These are phyloP conservation scores for Picus viridis DNA, from an alignment of 2,797 vertebrate genomes.

Conservation along the genomic window DNA sequence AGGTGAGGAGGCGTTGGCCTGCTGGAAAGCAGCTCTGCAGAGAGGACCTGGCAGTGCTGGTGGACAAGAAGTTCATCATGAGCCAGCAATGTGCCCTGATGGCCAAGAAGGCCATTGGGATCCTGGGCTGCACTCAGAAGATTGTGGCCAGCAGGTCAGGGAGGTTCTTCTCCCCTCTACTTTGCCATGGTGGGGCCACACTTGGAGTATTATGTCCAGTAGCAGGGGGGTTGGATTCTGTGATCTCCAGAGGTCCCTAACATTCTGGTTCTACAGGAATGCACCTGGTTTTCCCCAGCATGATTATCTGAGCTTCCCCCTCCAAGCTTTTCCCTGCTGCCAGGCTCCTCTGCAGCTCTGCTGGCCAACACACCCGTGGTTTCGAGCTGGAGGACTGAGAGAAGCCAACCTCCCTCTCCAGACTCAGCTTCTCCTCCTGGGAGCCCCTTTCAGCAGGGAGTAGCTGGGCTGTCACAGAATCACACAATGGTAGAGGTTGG, in stretches of 20 bases:
- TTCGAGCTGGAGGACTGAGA: not conserved
- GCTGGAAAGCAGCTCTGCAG: too few relatives aligned
- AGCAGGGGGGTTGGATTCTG: too few relatives aligned
- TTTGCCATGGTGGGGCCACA: too few relatives aligned
- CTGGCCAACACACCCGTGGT: rapidly evolving
- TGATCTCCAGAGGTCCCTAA: too few relatives aligned
- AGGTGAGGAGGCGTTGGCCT: not conserved
- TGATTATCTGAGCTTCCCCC: not conserved
- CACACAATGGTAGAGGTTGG: too few relatives aligned
- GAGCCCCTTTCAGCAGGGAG: not conserved
- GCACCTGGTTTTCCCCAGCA: not conserved
- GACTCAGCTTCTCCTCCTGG: rapidly evolving
- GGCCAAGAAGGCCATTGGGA: too few relatives aligned
- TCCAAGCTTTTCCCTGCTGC: not conserved
- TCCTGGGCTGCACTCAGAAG: too few relatives aligned
- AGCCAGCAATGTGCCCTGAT: too few relatives aligned
- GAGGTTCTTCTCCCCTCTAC: too few relatives aligned
- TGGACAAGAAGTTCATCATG: not conserved
- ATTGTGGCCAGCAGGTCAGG: too few relatives aligned
- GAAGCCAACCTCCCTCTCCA: not conserved
- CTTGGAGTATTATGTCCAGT: too few relatives aligned
- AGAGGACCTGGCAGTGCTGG: not conserved
- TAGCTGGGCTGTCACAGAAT: too few relatives aligned
- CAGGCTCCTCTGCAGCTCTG: not conserved
- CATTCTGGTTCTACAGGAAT: not conserved